These are phyloP conservation scores for Mesocricetus auratus DNA, from an alignment of 2,113 vertebrate species.

Conservation along the genomic window DNA sequence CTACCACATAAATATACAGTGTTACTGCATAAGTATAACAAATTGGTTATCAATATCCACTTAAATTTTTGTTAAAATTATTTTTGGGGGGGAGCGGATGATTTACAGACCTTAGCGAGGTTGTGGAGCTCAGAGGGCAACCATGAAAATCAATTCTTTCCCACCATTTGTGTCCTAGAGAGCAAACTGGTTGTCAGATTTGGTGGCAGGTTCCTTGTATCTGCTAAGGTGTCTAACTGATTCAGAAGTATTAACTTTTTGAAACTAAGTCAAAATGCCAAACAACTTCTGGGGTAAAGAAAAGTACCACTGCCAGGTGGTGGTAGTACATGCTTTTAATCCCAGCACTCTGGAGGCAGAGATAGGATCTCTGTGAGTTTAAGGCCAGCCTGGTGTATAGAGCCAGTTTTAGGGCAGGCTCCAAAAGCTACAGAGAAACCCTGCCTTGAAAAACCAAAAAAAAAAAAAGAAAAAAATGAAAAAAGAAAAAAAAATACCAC, in stretches of 20 bases:
- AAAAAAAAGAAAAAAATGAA: neutral
- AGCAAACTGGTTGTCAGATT: neutral
- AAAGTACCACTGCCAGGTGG: too few species aligned
- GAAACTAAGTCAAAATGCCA: neutral
- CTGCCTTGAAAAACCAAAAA: neutral
- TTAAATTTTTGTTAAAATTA: neutral
- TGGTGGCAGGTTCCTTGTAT: neutral
- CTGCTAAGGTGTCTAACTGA: neutral
- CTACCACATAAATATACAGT: neutral
- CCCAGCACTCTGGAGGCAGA: too few species aligned
- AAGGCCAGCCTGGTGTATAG: too few species aligned
- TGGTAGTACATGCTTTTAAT: too few species aligned
- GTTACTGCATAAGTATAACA: neutral
- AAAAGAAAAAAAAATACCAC: too few species aligned
- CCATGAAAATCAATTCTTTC: neutral
- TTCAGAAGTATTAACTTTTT: neutral
- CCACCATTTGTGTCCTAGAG: neutral
- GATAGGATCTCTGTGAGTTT: too few species aligned
- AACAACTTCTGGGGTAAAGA: neutral
- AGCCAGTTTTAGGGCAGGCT: too few species aligned
- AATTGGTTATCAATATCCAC: neutral
- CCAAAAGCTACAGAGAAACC: too few species aligned
- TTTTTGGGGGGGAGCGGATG: neutral
- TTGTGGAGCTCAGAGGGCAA: neutral
- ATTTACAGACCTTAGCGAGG: neutral